These are phyloP conservation scores for Chiridota heheva DNA, from an alignment of 35 echinoderm and acorn worm genomes.

Conservation along the genomic window DNA sequence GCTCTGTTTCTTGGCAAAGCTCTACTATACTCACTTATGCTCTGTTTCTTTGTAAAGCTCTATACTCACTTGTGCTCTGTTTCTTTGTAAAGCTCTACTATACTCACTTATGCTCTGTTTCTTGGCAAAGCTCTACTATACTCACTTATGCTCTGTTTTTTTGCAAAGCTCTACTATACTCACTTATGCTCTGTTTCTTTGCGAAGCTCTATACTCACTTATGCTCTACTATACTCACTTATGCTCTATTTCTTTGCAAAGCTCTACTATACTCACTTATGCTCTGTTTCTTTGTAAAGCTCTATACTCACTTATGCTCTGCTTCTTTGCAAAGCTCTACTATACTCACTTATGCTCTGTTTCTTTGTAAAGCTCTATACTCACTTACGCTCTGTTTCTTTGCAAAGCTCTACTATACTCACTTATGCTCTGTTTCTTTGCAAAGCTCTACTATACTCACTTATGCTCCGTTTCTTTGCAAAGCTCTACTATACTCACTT, in stretches of 20 bases:
- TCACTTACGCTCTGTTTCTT: too few relatives aligned
- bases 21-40: constrained; percentile 52
- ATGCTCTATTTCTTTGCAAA: constrained; percentile 88
- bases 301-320: too few relatives aligned
- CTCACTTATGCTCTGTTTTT: too few relatives aligned
- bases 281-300: constrained; percentile 82
- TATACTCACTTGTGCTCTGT: too few relatives aligned
- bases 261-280: constrained; percentile 60
- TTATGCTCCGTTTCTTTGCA: too few relatives aligned
- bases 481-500: constrained; percentile 44
- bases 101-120: constrained; percentile 85
- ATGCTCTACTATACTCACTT: constrained; percentile 42
- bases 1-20: too few relatives aligned
- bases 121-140: constrained; percentile 78
- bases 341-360: constrained; percentile 72
- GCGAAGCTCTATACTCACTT: constrained; percentile 44
- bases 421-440: constrained; percentile 90
- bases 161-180: constrained; percentile 7
- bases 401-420: constrained; percentile 15
- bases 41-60: constrained; percentile 81
- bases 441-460: too few relatives aligned
- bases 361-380: constrained; percentile 85
- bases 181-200: constrained; percentile 89
- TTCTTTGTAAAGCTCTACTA: not conserved
- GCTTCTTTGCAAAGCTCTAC: not conserved